A percentile compares a stretch with the other conserved stretches of the same genome.
Evolutionary conservation across 2,888 invertebrate species (phyloP).

Genomic region (Drosophila peninsularis): DNA sequence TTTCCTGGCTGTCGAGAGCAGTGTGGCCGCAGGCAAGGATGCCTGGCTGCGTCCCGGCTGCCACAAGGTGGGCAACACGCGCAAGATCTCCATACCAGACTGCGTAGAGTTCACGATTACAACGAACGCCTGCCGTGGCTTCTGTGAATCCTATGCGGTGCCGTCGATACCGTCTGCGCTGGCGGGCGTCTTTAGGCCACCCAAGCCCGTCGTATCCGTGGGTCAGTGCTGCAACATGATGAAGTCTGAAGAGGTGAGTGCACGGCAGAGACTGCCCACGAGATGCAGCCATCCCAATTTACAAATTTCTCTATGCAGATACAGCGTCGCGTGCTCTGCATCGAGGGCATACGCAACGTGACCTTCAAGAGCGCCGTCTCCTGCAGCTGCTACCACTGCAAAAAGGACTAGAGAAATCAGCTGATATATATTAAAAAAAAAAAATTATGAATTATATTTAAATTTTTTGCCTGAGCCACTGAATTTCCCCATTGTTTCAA

Average conservation of each 20-base stretch:
- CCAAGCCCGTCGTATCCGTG: slow-evolving; percentile 90
- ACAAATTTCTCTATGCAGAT: slow-evolving; percentile 86
- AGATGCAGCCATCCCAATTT: not conserved
- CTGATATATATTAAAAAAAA: not conserved
- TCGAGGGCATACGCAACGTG: slow-evolving; percentile 91
- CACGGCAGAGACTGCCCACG: not conserved
- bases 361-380: slow-evolving; percentile 93
- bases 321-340: slow-evolving; percentile 90
- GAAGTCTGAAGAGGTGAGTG: slow-evolving; percentile 92
- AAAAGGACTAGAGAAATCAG: slow-evolving; percentile 86
- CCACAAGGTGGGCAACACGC: slow-evolving; percentile 92
- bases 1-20: slow-evolving; percentile 33
- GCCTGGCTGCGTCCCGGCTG: slow-evolving; percentile 92
- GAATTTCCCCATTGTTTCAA: slow-evolving; percentile 4
- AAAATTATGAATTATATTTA: slow-evolving; percentile 5
- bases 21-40: slow-evolving; percentile 80
- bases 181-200: slow-evolving; percentile 83
- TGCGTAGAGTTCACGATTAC: slow-evolving; percentile 94
- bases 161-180: slow-evolving; percentile 87
- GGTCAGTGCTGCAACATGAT: slow-evolving; percentile 96
- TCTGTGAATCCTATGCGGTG: slow-evolving; percentile 94
- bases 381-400: slow-evolving; percentile 94
- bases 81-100: slow-evolving; percentile 92
- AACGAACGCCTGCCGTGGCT: slow-evolving; percentile 94
- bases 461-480: slow-evolving; percentile 54